These are phyloP conservation scores for Platycercus adscitus DNA, from an alignment of 2,113 vertebrate species.

Conservation along the genomic window DNA sequence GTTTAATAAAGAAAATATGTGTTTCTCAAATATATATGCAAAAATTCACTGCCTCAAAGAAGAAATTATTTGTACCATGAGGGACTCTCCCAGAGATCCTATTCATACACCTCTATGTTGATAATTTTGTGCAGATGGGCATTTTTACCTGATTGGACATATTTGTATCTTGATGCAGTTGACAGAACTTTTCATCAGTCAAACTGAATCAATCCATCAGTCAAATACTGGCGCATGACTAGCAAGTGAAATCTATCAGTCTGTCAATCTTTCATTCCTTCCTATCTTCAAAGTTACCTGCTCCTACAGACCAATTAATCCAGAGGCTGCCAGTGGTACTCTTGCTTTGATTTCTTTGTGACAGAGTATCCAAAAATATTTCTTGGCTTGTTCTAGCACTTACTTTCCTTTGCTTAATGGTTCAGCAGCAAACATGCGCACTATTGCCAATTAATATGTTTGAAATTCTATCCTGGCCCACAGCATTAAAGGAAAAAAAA, in stretches of 20 bases:
- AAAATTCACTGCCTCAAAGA: not conserved
- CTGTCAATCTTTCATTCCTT: constrained; percentile 12
- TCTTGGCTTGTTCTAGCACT: constrained; percentile 55
- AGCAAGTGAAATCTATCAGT: constrained; percentile 26
- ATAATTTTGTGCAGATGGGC: not conserved
- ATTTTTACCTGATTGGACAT: constrained; percentile 3
- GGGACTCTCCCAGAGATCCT: not conserved
- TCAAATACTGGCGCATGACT: not conserved
- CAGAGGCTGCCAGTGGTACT: constrained; percentile 10
- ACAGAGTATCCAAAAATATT: constrained; percentile 50
- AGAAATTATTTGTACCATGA: not conserved
- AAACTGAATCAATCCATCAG: constrained; percentile 7
- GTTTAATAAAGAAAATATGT: not conserved
- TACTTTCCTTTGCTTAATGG: constrained; percentile 49
- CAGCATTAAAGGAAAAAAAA: constrained; percentile 18
- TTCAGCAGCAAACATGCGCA: constrained; percentile 61
- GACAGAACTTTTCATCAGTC: not conserved
- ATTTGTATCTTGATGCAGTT: not conserved
- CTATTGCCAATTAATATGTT: constrained; percentile 68
- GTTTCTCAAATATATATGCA: not conserved
- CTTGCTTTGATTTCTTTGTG: constrained; percentile 51
- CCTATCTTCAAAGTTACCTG: constrained; percentile 27
- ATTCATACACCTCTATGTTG: not conserved
- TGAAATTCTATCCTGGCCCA: constrained; percentile 61
- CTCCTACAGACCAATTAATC: constrained; percentile 41